Conservation (phyloP, 2,797 vertebrate genomes). For the Luscinia luscinia region DNA sequence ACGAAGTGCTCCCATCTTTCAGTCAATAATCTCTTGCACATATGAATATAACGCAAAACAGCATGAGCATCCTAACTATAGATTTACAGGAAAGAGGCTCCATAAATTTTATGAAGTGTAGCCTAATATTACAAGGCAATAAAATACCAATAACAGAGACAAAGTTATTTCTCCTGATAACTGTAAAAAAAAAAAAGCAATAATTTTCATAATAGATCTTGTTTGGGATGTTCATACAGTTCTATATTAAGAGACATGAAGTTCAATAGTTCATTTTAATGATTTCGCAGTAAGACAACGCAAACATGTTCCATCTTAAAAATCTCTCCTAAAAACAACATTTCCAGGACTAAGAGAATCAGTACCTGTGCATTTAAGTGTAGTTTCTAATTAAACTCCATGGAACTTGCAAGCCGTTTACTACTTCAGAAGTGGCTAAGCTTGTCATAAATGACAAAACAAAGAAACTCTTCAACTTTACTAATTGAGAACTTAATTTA, state of each 20-base stretch:
- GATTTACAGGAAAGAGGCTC: background rate
- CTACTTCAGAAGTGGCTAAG: background rate
- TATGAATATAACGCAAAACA: background rate
- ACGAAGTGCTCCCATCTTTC: background rate
- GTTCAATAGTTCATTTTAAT: background rate
- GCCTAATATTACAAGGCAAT: background rate
- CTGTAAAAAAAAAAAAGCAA: background rate
- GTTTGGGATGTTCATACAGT: background rate
- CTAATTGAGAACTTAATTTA: constrained; percentile 11
- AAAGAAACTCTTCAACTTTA: constrained; percentile 27
- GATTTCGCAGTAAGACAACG: background rate
- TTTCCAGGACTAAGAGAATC: background rate
- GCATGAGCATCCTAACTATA: background rate
- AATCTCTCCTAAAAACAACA: background rate
- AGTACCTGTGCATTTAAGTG: background rate
- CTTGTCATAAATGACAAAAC: background rate
- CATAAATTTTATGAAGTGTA: background rate
- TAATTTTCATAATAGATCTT: background rate
- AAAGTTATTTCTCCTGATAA: background rate
- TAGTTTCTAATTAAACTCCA: background rate
- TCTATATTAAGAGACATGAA: background rate
- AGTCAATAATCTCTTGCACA: background rate
- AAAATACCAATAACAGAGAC: background rate
- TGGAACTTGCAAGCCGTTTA: background rate
- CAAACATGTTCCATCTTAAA: background rate